Percentiles rank a stretch among this genome's conserved stretches.
phyloP scores from a whole-genome alignment of 2,113 vertebrate species.

The Tragelaphus strepsiceros region DNA sequence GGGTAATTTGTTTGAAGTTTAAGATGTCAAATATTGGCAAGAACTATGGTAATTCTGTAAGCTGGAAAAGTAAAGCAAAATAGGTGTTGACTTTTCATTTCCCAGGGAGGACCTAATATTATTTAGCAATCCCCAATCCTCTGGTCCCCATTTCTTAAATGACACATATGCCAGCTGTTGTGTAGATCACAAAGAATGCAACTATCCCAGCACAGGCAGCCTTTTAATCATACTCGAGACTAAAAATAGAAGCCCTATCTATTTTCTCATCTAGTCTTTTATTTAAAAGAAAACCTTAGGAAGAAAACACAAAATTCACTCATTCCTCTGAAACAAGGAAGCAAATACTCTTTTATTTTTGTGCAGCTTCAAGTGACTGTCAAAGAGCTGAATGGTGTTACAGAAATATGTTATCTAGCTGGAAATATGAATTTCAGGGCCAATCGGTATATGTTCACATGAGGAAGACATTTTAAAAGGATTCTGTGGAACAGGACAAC shows the following conservation, averaged over 20 bases:
- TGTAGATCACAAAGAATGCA: conserved; percentile 42
- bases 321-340: neutral
- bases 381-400: neutral
- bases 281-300: conserved; percentile 22
- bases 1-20: conserved; percentile 75
- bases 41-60: conserved; percentile 61
- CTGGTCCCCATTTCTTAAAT: conserved; percentile 60
- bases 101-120: conserved; percentile 40
- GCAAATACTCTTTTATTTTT: neutral
- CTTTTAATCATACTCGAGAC: conserved; percentile 51
- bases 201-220: neutral
- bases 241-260: conserved; percentile 46
- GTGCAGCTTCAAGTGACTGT: neutral
- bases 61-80: conserved; percentile 68
- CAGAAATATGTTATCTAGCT: neutral
- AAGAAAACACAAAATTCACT: neutral
- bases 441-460: neutral
- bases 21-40: conserved; percentile 76
- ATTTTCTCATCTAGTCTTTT: conserved; percentile 24
- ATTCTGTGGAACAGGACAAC: neutral
- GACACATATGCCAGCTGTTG: conserved; percentile 29
- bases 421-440: neutral
- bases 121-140: conserved; percentile 63
- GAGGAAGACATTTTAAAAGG: neutral
- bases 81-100: conserved; percentile 74